Conservation (phyloP, 2,797 vertebrate genomes). For the Acridotheres tristis region DNA sequence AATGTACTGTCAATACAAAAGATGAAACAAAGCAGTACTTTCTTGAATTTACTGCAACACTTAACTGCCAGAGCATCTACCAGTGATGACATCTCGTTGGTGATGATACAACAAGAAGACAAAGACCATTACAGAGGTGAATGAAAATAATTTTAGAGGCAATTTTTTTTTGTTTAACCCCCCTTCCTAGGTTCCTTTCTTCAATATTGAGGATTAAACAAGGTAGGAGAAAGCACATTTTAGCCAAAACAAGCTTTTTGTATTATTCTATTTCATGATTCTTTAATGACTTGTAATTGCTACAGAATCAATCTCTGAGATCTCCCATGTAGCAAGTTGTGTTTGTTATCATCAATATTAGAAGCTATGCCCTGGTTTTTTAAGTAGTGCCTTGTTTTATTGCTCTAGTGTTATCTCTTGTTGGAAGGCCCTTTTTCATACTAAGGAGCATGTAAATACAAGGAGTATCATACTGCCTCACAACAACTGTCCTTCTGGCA, state of each 20-base stretch:
- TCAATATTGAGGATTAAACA: not conserved
- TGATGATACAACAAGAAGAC: not conserved
- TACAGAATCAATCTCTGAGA: not conserved
- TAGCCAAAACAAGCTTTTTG: not conserved
- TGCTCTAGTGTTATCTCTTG: not conserved
- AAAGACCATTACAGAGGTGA: not conserved
- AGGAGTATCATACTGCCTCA: not conserved
- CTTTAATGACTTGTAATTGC: not conserved
- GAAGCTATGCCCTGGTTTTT: not conserved
- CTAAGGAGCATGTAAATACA: not conserved
- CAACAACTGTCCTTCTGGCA: not conserved
- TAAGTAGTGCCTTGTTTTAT: not conserved
- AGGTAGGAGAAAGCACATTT: not conserved
- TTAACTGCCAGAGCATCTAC: not conserved
- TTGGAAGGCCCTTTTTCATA: not conserved
- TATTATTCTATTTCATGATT: not conserved
- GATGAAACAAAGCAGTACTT: not conserved
- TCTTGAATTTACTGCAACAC: not conserved
- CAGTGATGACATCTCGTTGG: not conserved
- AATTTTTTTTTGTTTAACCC: not conserved
- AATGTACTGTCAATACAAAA: not conserved
- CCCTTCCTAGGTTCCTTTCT: rapidly evolving
- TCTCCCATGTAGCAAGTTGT: not conserved
- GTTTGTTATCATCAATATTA: not conserved
- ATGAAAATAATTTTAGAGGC: not conserved